A percentile compares a stretch with the other conserved stretches of the same genome.
Evolutionary conservation across 1,140 invertebrate genomes (phyloP).

Genomic region (Diabrotica virgifera): DNA sequence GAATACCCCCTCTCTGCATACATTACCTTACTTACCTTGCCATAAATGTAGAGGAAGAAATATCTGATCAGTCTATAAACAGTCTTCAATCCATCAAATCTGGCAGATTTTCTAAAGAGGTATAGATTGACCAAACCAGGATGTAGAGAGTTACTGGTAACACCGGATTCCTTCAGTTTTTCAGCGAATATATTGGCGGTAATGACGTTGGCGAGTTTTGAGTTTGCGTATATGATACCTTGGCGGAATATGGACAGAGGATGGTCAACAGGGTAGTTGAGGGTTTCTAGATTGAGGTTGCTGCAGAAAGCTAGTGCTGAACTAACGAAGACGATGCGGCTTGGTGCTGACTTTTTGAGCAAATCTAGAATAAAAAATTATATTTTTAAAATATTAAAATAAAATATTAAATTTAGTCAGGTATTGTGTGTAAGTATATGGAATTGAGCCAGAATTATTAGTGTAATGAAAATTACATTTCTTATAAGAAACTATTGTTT

Average conservation of each 20-base stretch:
- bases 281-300: slow-evolving; percentile 34
- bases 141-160: slow-evolving; percentile 53
- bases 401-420: not conserved
- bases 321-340: slow-evolving; percentile 44
- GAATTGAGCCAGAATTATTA: no score
- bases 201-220: slow-evolving; percentile 43
- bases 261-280: slow-evolving; percentile 36
- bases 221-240: slow-evolving; percentile 39
- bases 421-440: no score
- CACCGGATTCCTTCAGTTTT: slow-evolving; percentile 40
- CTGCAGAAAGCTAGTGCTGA: slow-evolving; percentile 37
- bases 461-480: no score
- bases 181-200: slow-evolving; percentile 42
- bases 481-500: no score
- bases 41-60: slow-evolving; percentile 29
- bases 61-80: slow-evolving; percentile 25
- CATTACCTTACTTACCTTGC: slow-evolving; percentile 26
- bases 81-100: slow-evolving; percentile 29
- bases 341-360: slow-evolving; percentile 44
- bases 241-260: slow-evolving; percentile 29
- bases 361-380: slow-evolving; percentile 40
- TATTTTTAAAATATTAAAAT: not conserved
- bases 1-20: no score
- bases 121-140: slow-evolving; percentile 55
- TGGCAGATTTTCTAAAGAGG: slow-evolving; percentile 40